Conservation (phyloP, 2,113 vertebrate species). For the Sceloporus tristichus region DNA sequence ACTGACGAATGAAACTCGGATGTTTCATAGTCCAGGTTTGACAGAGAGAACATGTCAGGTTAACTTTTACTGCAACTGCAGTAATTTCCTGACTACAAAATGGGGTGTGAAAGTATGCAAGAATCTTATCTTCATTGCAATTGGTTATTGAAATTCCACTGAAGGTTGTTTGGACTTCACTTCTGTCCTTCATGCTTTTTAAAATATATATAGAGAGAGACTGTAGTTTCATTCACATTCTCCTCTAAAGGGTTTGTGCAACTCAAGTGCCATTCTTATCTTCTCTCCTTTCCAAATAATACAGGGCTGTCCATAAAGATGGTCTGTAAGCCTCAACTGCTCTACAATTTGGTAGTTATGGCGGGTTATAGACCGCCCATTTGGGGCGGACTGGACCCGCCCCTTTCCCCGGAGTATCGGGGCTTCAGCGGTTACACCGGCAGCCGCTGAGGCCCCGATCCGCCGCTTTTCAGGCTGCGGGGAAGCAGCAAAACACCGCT, state of each 20-base stretch:
- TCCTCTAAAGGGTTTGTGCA: neutral
- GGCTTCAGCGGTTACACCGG: too few species aligned
- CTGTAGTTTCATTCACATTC: neutral
- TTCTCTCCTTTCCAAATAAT: neutral
- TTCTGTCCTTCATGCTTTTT: neutral
- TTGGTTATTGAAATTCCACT: neutral
- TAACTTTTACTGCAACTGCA: conserved; percentile 14
- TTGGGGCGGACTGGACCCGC: too few species aligned
- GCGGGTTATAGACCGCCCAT: too few species aligned
- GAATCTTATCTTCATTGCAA: neutral
- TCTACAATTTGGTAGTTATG: too few species aligned
- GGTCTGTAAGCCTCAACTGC: too few species aligned
- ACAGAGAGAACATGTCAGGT: neutral
- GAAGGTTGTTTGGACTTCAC: conserved; percentile 2
- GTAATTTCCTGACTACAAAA: conserved; percentile 33
- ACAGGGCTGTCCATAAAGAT: too few species aligned
- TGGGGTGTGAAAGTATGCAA: conserved; percentile 15
- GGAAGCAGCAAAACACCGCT: too few species aligned
- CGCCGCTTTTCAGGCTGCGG: too few species aligned
- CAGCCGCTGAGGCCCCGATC: too few species aligned
- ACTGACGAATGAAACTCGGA: conserved; percentile 23
- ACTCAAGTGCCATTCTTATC: neutral
- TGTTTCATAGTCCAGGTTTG: neutral
- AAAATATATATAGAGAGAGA: too few species aligned
- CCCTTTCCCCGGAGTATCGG: too few species aligned